Evolutionary conservation across 2,113 vertebrate genomes (phyloP).

Genomic region (Perognathus longimembris): DNA sequence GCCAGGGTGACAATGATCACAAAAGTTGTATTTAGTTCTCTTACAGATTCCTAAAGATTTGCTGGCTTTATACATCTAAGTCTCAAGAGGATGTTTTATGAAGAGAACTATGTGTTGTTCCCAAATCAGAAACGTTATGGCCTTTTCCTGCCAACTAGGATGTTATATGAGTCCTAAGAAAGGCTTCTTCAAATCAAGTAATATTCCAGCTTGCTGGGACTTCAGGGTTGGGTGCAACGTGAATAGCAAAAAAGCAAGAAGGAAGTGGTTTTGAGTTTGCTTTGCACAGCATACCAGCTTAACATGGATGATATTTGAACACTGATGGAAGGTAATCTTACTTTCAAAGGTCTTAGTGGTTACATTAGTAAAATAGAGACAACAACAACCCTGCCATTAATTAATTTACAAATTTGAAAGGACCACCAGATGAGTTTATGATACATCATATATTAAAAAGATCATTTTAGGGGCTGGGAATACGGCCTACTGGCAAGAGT

Average conservation of each 20-base stretch:
- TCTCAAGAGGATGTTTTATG: background rate
- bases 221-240: background rate
- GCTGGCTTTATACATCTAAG: background rate
- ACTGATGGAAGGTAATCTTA: background rate
- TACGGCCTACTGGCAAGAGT: too few species aligned
- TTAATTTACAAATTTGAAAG: background rate
- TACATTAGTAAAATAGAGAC: background rate
- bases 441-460: background rate
- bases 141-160: background rate
- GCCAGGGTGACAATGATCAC: background rate
- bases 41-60: background rate
- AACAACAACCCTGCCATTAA: background rate
- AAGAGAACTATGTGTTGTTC: background rate
- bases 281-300: background rate
- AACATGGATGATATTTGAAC: background rate
- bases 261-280: background rate
- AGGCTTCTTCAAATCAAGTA: constrained; percentile 20
- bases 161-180: constrained; percentile 1
- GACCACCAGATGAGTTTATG: background rate
- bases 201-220: background rate
- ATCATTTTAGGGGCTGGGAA: too few species aligned
- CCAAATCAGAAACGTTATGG: background rate
- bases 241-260: constrained; percentile 34
- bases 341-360: background rate
- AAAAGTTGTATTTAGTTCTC: background rate